Conservation (phyloP, 2,888 invertebrate species). For the Sinodicranocentrus sp. region DNA sequence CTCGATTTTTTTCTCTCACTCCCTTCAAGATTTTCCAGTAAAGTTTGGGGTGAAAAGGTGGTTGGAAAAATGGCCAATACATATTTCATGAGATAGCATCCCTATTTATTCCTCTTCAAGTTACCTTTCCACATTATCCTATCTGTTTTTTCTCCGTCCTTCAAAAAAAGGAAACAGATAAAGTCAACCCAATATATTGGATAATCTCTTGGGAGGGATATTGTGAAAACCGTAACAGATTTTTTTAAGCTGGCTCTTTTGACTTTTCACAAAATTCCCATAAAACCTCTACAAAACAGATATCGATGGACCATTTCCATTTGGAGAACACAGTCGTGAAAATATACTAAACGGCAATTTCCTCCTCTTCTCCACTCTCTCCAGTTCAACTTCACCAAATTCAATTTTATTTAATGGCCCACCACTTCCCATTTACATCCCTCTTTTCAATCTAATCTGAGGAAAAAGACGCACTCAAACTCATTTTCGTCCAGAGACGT, state of each 20-base stretch:
- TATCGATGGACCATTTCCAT: slow-evolving; percentile 2
- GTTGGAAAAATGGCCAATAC: slow-evolving; percentile 67
- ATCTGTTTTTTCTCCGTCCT: too few species aligned
- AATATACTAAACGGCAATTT: slow-evolving; percentile 58
- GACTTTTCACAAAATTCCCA: background rate
- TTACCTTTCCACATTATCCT: slow-evolving; percentile 19
- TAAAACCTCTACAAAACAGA: slow-evolving; percentile 1
- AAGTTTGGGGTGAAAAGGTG: slow-evolving; percentile 66
- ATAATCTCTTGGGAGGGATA: slow-evolving; percentile 62
- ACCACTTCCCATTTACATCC: slow-evolving; percentile 55
- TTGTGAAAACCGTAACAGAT: background rate
- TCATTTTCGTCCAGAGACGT: slow-evolving; percentile 40
- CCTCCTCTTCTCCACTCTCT: too few species aligned
- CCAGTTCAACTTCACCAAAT: too few species aligned
- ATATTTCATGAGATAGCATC: slow-evolving; percentile 65
- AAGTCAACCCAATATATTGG: slow-evolving; percentile 51
- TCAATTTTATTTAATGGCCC: slow-evolving; percentile 60
- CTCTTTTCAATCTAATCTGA: slow-evolving; percentile 46
- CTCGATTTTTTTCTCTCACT: background rate
- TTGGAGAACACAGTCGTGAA: background rate
- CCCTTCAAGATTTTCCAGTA: too few species aligned
- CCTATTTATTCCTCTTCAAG: slow-evolving; percentile 43
- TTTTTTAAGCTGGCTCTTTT: too few species aligned
- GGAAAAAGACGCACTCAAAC: slow-evolving; percentile 33
- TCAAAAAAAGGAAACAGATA: slow-evolving; percentile 42